Conservation (phyloP, 1,140 invertebrate species). For the Diorhabda sublineata region DNA sequence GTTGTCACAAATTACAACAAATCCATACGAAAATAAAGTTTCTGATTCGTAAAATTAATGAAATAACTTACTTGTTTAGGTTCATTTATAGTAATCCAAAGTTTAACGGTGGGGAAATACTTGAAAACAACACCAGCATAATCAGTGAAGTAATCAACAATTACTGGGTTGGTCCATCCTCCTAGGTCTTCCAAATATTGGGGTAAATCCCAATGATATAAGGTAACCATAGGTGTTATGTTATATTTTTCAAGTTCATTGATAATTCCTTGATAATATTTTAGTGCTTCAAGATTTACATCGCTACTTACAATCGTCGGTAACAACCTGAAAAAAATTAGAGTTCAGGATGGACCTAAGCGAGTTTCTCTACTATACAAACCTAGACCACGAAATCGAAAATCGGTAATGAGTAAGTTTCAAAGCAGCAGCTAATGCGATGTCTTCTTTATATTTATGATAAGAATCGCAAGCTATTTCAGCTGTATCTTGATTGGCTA, state of each 20-base stretch:
- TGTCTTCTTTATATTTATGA: constrained; percentile 9
- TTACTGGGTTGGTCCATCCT: constrained; percentile 42
- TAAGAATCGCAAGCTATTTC: constrained; percentile 8
- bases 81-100: constrained; percentile 25
- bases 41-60: too few species aligned
- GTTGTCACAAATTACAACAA: too few species aligned
- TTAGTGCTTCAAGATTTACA: constrained; percentile 31
- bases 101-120: constrained; percentile 24
- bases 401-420: constrained; percentile 5
- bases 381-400: constrained; percentile 13
- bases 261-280: constrained; percentile 62
- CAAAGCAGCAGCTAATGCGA: background rate
- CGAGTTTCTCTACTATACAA: background rate
- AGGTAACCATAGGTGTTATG: constrained; percentile 47
- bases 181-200: constrained; percentile 42
- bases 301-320: background rate
- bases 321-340: background rate
- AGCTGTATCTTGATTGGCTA: background rate
- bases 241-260: constrained; percentile 52
- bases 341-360: background rate
- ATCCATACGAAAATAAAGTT: too few species aligned
- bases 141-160: constrained; percentile 42
- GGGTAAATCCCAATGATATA: constrained; percentile 40
- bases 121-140: constrained; percentile 37
- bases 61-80: constrained; percentile 29